Percentiles rank a stretch among this genome's conserved stretches.
Conservation (phyloP, 2,113 vertebrate species). For the Dascyllus trimaculatus region DNA sequence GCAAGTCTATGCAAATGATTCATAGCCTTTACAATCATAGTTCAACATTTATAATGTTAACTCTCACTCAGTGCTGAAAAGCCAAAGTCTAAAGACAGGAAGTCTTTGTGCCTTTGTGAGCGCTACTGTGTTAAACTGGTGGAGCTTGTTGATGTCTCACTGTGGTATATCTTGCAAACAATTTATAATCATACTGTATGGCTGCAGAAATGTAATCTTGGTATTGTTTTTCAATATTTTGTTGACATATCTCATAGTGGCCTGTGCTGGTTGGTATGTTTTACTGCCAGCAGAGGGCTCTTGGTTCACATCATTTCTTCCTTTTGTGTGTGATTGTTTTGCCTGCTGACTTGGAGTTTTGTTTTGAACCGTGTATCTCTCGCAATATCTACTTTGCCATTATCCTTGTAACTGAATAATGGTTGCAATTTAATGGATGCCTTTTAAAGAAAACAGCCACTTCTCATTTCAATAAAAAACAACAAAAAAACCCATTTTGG, state of each 20-base stretch:
- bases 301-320: conserved; percentile 14
- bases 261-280: conserved; percentile 17
- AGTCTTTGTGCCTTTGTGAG: conserved; percentile 39
- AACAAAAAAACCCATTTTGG: background rate
- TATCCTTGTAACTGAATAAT: conserved; percentile 20
- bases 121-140: conserved; percentile 17
- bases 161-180: conserved; percentile 25
- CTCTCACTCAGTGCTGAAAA: conserved; percentile 43
- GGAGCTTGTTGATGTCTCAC: background rate
- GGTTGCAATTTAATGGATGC: conserved; percentile 8
- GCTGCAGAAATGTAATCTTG: conserved; percentile 9
- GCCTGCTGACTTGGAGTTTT: conserved; percentile 20
- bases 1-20: conserved; percentile 59
- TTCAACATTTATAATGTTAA: conserved; percentile 29
- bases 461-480: conserved; percentile 61
- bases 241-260: background rate
- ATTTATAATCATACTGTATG: conserved; percentile 11
- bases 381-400: conserved; percentile 28
- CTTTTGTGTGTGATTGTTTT: background rate
- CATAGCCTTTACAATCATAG: background rate
- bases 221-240: conserved; percentile 1
- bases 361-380: conserved; percentile 1
- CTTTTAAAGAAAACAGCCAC: conserved; percentile 6
- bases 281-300: conserved; percentile 77
- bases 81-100: conserved; percentile 54